Evolutionary conservation across 2,113 vertebrate species (phyloP).

Genomic region (Elgaria multicarinata): DNA sequence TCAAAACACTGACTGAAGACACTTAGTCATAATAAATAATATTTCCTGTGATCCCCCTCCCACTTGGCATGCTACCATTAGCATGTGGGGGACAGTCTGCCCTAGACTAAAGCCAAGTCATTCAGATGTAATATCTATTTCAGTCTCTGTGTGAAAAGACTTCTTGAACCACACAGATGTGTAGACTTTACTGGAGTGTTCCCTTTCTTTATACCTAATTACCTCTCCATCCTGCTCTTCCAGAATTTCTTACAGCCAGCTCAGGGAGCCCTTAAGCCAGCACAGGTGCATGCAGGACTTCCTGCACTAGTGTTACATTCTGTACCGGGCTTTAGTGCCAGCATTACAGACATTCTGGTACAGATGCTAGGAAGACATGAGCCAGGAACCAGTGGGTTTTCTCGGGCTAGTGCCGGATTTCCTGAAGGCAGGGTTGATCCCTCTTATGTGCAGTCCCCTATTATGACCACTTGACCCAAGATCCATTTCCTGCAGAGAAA

Average conservation of each 20-base stretch:
- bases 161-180: constrained; percentile 19
- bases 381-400: neutral
- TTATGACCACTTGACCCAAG: neutral
- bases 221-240: neutral
- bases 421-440: neutral
- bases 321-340: constrained; percentile 1
- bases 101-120: neutral
- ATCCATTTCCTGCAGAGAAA: constrained; percentile 6
- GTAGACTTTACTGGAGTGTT: constrained; percentile 5
- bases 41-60: neutral
- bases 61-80: neutral
- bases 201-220: constrained; percentile 8
- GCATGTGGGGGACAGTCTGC: neutral
- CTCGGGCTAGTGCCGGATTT: neutral
- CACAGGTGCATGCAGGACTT: constrained; percentile 11
- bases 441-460: neutral
- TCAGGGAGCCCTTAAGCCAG: constrained; percentile 17
- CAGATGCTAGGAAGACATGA: neutral
- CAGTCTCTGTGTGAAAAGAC: neutral
- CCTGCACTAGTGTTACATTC: neutral
- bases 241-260: constrained; percentile 5
- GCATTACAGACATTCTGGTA: neutral
- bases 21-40: neutral
- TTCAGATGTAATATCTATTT: neutral
- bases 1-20: neutral